Evolutionary conservation across 2,113 vertebrate genomes (phyloP).

Genomic region (Caranx melampygus): DNA sequence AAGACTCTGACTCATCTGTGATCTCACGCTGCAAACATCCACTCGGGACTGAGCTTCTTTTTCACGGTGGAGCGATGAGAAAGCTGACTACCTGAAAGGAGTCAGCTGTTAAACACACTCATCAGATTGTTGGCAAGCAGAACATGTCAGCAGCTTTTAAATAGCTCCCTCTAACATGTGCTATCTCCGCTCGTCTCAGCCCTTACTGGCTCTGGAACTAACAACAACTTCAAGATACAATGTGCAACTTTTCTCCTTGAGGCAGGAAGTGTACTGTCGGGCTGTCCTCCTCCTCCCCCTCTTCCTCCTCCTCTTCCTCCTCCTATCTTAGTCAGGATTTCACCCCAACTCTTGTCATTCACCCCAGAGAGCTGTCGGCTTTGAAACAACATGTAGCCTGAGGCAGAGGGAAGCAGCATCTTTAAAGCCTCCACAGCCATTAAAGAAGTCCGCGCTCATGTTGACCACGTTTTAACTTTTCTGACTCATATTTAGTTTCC

Average conservation of each 20-base stretch:
- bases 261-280: constrained; percentile 43
- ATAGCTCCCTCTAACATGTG: background rate
- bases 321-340: constrained; percentile 36
- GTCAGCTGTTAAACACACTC: constrained; percentile 16
- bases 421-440: background rate
- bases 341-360: constrained; percentile 29
- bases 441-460: background rate
- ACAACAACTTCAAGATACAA: constrained; percentile 29
- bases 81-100: constrained; percentile 16
- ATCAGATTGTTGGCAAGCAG: constrained; percentile 37
- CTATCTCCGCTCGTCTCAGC: constrained; percentile 35
- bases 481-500: constrained; percentile 19
- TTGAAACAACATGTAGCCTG: constrained; percentile 29
- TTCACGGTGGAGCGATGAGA: background rate
- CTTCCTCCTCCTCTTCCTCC: constrained; percentile 53
- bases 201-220: constrained; percentile 46
- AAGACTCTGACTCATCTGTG: background rate
- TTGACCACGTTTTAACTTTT: constrained; percentile 2
- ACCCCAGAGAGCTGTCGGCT: constrained; percentile 23
- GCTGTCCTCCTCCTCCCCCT: constrained; percentile 52
- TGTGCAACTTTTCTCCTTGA: constrained; percentile 35
- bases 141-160: constrained; percentile 58
- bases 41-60: background rate
- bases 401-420: constrained; percentile 3
- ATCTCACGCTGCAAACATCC: background rate